Conservation (phyloP, 92 coral and sea anemone species). For the Pocillopora meandrina region DNA sequence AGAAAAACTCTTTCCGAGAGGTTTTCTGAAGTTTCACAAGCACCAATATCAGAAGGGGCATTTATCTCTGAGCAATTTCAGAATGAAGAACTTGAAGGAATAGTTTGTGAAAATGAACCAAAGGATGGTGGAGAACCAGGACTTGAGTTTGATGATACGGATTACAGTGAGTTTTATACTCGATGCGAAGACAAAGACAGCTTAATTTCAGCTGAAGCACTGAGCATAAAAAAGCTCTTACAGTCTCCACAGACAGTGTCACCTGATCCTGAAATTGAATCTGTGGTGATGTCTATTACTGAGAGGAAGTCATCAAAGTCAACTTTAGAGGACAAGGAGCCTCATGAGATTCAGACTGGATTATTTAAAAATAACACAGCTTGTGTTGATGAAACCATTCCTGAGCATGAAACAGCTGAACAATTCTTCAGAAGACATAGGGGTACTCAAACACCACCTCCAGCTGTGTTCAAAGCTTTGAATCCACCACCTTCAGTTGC, state of each 20-base stretch:
- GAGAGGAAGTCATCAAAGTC: conserved; percentile 24
- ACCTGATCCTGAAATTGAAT: conserved; percentile 58
- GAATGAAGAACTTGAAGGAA: conserved; percentile 21
- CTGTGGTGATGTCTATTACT: conserved; percentile 47
- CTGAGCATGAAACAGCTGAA: not conserved
- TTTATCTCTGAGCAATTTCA: conserved; percentile 9
- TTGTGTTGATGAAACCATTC: not conserved
- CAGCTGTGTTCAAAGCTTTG: conserved; percentile 29
- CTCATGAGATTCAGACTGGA: not conserved
- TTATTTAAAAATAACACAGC: not conserved
- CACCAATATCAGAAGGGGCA: not conserved
- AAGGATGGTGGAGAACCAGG: conserved; percentile 51
- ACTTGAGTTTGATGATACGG: conserved; percentile 73
- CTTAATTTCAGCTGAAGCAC: conserved; percentile 69
- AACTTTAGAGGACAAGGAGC: not conserved
- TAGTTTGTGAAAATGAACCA: conserved; percentile 4
- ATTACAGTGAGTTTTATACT: conserved; percentile 63
- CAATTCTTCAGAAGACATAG: conserved; percentile 23
- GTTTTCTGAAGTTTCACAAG: conserved; percentile 46
- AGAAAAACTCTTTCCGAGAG: conserved; percentile 48
- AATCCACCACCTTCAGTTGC: conserved; percentile 46
- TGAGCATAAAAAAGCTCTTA: conserved; percentile 64
- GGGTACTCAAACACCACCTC: conserved; percentile 45
- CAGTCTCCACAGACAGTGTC: conserved; percentile 42
- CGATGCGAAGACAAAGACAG: conserved; percentile 63